Conservation (phyloP, 2,113 vertebrate species). For the Ardeotis arabs region DNA sequence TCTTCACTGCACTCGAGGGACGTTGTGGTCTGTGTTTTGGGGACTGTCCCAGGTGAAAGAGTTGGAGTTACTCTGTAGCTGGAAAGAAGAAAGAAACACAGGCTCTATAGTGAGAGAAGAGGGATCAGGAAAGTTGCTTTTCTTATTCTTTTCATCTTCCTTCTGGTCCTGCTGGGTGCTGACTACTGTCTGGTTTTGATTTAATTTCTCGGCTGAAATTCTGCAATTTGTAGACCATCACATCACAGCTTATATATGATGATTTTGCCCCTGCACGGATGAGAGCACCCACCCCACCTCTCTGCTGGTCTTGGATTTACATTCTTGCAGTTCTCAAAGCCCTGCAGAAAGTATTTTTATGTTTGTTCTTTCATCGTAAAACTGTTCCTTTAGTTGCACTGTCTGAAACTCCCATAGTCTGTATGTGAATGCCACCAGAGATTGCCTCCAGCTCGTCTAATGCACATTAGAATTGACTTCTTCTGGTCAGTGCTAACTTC, state of each 20-base stretch:
- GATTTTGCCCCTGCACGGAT: background rate
- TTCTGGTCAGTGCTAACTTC: background rate
- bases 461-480: background rate
- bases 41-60: background rate
- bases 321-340: background rate
- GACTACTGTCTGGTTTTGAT: background rate
- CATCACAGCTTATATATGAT: background rate
- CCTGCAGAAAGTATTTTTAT: background rate
- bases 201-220: background rate
- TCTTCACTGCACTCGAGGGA: background rate
- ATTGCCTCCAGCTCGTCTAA: background rate
- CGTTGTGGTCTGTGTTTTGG: background rate
- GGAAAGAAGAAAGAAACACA: background rate
- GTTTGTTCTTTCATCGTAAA: background rate
- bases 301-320: background rate
- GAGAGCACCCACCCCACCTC: background rate
- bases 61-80: background rate
- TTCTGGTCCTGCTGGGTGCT: background rate
- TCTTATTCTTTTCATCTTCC: background rate
- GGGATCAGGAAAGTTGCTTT: accelerated
- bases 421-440: background rate
- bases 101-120: background rate
- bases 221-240: background rate
- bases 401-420: background rate
- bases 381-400: background rate